These are phyloP conservation scores for Aethes cnicana DNA, from an alignment of 2,888 invertebrate species.

Conservation along the genomic window DNA sequence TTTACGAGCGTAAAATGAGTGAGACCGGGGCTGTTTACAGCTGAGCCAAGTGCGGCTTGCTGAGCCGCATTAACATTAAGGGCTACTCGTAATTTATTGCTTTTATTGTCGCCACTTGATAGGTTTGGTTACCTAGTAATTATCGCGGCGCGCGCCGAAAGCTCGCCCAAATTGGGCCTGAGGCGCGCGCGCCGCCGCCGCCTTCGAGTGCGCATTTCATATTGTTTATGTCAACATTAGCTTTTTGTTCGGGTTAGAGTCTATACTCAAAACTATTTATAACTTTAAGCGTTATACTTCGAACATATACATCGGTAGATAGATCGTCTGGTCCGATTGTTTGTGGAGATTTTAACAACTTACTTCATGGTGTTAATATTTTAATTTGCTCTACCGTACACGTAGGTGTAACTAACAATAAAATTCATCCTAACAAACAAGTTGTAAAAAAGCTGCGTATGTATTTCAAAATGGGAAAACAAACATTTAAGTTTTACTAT, in stretches of 20 bases:
- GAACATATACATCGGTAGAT: conserved; percentile 2
- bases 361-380: no score
- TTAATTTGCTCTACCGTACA: no score
- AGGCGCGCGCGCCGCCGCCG: conserved; percentile 40
- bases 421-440: no score
- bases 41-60: conserved; percentile 34
- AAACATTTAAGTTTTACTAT: no score
- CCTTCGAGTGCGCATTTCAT: conserved; percentile 70
- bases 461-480: no score
- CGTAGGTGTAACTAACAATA: no score
- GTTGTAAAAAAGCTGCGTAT: no score
- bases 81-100: conserved; percentile 72
- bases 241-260: conserved; percentile 56
- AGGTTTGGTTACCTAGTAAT: conserved; percentile 70
- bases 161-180: conserved; percentile 66
- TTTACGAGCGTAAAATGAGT: conserved; percentile 81
- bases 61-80: conserved; percentile 49
- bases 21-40: conserved; percentile 69
- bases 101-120: conserved; percentile 71
- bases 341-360: no score
- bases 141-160: conserved; percentile 73
- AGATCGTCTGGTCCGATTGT: no score
- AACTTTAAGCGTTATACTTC: conserved; percentile 33
- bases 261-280: conserved; percentile 55
- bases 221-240: conserved; percentile 71